Evolutionary conservation across 2,797 vertebrate genomes (phyloP), one percentile per base, ranked within the genome.

Genomic region (Eremophila alpestris): DNA sequence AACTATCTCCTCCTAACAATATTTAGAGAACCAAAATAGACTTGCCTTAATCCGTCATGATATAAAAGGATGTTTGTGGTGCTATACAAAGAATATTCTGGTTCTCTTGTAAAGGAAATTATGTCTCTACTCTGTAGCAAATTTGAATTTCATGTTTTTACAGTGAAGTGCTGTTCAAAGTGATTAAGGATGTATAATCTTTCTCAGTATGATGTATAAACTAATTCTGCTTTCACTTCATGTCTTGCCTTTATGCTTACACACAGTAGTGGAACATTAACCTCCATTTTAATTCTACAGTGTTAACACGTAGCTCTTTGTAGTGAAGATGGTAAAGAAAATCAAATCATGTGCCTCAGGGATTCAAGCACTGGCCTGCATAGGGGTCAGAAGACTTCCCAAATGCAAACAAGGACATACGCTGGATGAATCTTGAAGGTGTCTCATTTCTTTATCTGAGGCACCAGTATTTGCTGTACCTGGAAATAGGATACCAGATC

Each of bases 81-180:
- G 16, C 45, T 90, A 18, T 51, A 21, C 21, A 70, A 69, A 83
- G 34, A 67, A 49, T 11, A 45, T 70, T 84, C 55, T 38, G 76
- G 63, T 80, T 67, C 41, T 74, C n/a, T 85, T 89, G 32, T 3
- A 77, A 38, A 87, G 34, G 9, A 93, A 92, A 90, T 92, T 45
- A 45, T 56, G 45, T 10, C 36, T 91, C 54, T 62, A 36, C n/a
- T 62, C 41, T 80, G 48, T 49, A 85, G 32, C 45, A 85, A 91
- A 96, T 94, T 89, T 93, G 41, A 94, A 89, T 95, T 95, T 95
- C 67, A 80, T 87, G 58, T 75, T 93, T 87, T 88, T 90, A 63
- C 43, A 86, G 69, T 81, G 65, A 83, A 90, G 59, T 87, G 62
- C 29, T 91, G 23, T 51, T 96, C 77, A 90, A 94, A 73, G 86